phyloP scores from a whole-genome alignment of 2,797 vertebrate species.

The Botia kubotai region DNA sequence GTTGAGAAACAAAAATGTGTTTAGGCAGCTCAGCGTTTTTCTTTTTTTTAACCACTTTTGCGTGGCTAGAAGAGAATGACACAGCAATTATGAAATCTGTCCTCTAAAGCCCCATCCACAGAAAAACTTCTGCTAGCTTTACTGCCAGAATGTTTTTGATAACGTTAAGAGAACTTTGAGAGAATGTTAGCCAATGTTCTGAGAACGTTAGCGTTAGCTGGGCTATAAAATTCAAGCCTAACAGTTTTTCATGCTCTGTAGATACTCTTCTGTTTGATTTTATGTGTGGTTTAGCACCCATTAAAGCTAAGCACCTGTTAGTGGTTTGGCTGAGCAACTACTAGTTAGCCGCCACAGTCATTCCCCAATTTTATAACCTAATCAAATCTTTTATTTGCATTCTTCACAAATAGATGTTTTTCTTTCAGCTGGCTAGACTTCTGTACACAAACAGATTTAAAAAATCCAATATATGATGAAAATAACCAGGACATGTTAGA shows the following conservation, averaged over 20 bases:
- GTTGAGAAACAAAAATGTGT: constrained; percentile 62
- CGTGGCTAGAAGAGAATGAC: constrained; percentile 66
- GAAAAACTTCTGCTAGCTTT: too few species aligned
- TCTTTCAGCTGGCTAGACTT: background rate
- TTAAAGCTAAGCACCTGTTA: constrained; percentile 50
- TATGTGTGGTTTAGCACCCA: constrained; percentile 38
- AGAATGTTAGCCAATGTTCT: too few species aligned
- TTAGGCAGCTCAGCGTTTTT: constrained; percentile 63
- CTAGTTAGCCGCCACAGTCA: constrained; percentile 41
- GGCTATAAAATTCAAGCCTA: background rate
- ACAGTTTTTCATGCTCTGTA: background rate
- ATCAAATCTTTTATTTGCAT: constrained; percentile 39
- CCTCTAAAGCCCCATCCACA: constrained; percentile 27
- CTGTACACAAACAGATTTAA: background rate
- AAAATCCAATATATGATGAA: background rate
- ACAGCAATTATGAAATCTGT: constrained; percentile 66
- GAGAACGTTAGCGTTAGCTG: too few species aligned
- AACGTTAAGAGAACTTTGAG: too few species aligned
- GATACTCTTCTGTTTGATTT: constrained; percentile 19
- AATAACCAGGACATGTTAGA: background rate
- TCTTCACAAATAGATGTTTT: constrained; percentile 20
- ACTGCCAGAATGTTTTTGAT: too few species aligned
- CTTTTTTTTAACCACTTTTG: constrained; percentile 44
- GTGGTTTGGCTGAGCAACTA: constrained; percentile 32
- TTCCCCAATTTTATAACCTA: constrained; percentile 30